phyloP scores from a whole-genome alignment of 35 echinoderm and acorn worm species.

The Lytechinus variegatus region DNA sequence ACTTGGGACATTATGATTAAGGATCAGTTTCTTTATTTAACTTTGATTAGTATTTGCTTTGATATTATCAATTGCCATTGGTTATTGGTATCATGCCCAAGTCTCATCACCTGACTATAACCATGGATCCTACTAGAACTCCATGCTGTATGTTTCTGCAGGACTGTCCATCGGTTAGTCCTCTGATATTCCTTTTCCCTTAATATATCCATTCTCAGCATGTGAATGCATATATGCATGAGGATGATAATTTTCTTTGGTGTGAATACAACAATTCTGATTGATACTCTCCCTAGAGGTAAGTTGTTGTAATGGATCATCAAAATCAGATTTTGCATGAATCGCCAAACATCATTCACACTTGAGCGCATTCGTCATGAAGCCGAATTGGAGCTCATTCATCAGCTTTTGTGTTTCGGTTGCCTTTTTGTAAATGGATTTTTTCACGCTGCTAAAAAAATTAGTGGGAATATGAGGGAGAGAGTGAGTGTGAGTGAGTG shows the following conservation, averaged over 20 bases:
- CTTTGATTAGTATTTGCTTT: no score
- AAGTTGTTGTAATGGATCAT: conserved; percentile 38
- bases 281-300: conserved; percentile 1
- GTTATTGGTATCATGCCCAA: no score
- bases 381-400: not conserved
- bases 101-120: no score
- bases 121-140: no score
- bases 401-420: not conserved
- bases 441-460: not conserved
- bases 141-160: no score
- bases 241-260: not conserved
- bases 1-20: no score
- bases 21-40: no score
- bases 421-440: conserved; percentile 5
- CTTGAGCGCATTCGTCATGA: conserved; percentile 27
- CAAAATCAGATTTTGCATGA: conserved; percentile 42
- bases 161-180: no score
- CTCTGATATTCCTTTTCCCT: no score
- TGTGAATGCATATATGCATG: not conserved
- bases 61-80: no score
- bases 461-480: not conserved
- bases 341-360: conserved; percentile 49
- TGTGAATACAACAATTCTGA: conserved; percentile 20
- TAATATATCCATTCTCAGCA: no score
- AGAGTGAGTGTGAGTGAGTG: not conserved